A percentile compares a stretch with the other conserved stretches of the same genome.
Conservation (phyloP, 2,113 vertebrate species). For the Sebastes schlegelii region DNA sequence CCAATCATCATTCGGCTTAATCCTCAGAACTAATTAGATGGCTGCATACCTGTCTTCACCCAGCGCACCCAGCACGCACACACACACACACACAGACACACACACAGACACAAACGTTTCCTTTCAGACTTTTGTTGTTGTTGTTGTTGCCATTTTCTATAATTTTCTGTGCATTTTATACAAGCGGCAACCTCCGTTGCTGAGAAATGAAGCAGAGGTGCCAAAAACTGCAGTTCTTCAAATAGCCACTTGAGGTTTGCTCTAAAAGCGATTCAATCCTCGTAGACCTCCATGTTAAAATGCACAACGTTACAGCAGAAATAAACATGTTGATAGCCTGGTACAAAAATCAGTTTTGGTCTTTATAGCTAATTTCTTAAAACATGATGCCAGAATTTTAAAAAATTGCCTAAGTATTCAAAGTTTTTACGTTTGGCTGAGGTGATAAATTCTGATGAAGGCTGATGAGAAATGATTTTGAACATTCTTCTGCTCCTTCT, state of each 20-base stretch:
- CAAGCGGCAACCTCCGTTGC: no score
- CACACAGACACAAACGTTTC: background rate
- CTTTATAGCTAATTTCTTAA: no score
- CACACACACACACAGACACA: background rate
- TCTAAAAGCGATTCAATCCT: no score
- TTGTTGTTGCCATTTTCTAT: background rate
- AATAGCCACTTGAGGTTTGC: no score
- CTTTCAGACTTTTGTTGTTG: background rate
- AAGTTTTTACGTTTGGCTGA: background rate
- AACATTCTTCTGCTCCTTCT: background rate
- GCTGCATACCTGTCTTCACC: constrained; percentile 59
- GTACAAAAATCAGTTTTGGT: no score
- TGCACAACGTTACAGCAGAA: no score
- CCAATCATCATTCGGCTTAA: constrained; percentile 69
- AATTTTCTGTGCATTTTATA: no score
- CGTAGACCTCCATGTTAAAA: no score
- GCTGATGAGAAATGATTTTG: background rate
- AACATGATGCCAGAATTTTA: no score
- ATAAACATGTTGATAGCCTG: no score
- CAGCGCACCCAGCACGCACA: constrained; percentile 1
- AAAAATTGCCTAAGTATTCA: background rate
- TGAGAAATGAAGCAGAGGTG: no score
- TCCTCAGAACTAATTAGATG: constrained; percentile 75
- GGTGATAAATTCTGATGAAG: background rate
- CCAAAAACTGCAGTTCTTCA: no score